Evolutionary conservation across 2,113 vertebrate species (phyloP), one percentile per base, ranked within the genome.

Genomic region (Chauna torquata): DNA sequence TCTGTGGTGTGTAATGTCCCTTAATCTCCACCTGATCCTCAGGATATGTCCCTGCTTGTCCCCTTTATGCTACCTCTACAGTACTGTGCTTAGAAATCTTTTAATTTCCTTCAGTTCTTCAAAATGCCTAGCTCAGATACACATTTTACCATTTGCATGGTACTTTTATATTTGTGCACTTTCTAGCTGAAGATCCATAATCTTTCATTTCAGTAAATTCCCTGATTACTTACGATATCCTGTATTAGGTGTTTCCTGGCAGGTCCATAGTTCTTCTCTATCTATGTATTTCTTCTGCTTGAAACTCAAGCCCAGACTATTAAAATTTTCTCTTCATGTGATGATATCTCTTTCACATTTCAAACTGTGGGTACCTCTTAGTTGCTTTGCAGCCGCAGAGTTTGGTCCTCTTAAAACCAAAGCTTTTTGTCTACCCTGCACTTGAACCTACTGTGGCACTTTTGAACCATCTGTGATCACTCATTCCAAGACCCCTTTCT

Each of bases 101-200:
- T 16, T 3, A 32, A 15, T 47, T 86, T 80, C 0, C 0, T 55
- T 93, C 32, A 0, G 0, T 65, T 57, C 36, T 52, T 70, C 61
- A 64, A 16, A 32, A 57, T 64, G 23, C 38, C 34, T n/a, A 77
- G 12, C 36, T 74, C 36, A 58, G 50, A 38, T 2, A 62, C 12
- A 30, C 40, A 49, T 45, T 88, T 92, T 71, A 32, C 2, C 12
- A 49, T 78, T 90, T 16, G 64, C 16, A 34, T 7, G 30, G 15
- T 32, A 7, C 50, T 59, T 84, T 81, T 58, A 38, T 12, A 18
- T 49, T 50, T 50, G 47, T 38, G 7, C 52, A n/a, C 20, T 62
- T 88, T 58, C 20, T 2, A 3, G 47, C 19, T 16, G 24, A 38
- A 52, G 44, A 77, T 9, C 8, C 3, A 45, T 7, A 64, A 61